Base-by-base conservation (phyloP, 2,797 vertebrate genomes). In the Clarias fuscus region DNA sequence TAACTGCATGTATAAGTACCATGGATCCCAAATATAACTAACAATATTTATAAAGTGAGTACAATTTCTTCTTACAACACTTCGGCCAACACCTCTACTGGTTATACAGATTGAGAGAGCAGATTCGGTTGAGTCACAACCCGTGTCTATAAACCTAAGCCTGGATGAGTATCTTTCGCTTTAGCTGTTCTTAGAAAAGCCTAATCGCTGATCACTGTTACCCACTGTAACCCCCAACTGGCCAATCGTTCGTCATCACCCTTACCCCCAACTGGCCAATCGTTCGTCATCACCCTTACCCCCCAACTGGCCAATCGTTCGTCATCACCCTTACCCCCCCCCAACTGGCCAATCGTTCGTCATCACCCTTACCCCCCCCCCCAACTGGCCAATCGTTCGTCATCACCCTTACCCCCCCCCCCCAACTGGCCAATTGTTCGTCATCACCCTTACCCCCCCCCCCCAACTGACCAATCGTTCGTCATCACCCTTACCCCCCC, bases 141-240 rank as follows among this genome's bases (percentile, higher is more conserved):
- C 24, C 53, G 40, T 8, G 24, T 75, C 43, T 18, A 15, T 43
- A 43, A 43, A 7, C 43, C 43, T 43, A 48, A 48, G 40, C 22
- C 22, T 73, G 4, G 15, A 4, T 22, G 18, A 22, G 68, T 11
- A 43, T 7, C 43, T 43, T 6, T 43, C 8, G 68, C 68, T 4
- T 8, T 40, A 48, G 22, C 10, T 2, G 0, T 7, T n/a, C 1
- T 2, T 48, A 2, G 0, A 1, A 48, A n/a, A 0, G 1, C 6
- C 71, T 17, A 24, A 27, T 40, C 5, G 27, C 22, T 24, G 30
- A 67, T 67, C 22, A 62, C 24, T 7, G 43, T 43, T 7, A 64
- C 2, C 3, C 22, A 33, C 33, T 33, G 33, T 33, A 33, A 33
- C 13, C 43, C 20, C 59, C 15, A 65, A 73, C 70, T 5, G 2